Evolutionary conservation across 2,113 vertebrate species (phyloP).

Genomic region (Paramisgurnus dabryanus): DNA sequence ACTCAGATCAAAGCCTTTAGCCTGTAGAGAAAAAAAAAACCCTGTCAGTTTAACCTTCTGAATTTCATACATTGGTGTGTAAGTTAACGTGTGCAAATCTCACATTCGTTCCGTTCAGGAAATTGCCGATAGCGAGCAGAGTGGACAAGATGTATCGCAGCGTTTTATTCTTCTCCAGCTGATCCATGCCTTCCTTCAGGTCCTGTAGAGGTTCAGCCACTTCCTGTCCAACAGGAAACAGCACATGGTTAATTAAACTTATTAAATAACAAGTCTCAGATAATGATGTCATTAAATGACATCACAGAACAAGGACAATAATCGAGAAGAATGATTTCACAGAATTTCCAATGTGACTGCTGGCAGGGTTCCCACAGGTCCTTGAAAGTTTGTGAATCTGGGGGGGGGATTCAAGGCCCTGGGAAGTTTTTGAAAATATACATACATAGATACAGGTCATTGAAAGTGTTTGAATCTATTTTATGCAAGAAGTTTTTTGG

Average conservation of each 20-base stretch:
- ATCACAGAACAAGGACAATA: too few species aligned
- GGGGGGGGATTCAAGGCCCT: too few species aligned
- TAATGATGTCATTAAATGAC: not conserved
- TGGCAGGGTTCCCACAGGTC: too few species aligned
- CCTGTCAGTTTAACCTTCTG: not conserved
- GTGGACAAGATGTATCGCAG: constrained; percentile 91
- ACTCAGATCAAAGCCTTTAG: constrained; percentile 96
- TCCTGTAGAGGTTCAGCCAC: constrained; percentile 95
- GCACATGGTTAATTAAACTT: not conserved
- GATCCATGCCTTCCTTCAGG: constrained; percentile 98
- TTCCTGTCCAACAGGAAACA: constrained; percentile 77
- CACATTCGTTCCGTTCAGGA: constrained; percentile 92
- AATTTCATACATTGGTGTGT: not conserved
- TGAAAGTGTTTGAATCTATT: too few species aligned
- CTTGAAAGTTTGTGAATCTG: too few species aligned
- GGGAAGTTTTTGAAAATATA: too few species aligned
- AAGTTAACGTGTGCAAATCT: constrained; percentile 60
- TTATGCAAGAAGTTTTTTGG: too few species aligned
- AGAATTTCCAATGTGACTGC: too few species aligned
- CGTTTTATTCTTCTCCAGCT: constrained; percentile 96
- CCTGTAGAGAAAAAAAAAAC: constrained; percentile 68
- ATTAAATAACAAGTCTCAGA: not conserved
- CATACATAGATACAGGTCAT: too few species aligned
- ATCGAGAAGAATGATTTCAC: too few species aligned
- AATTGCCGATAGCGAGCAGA: constrained; percentile 92